Percentiles rank a stretch among this genome's conserved stretches.
Evolutionary conservation across 2,113 vertebrate species (phyloP).

Genomic region (Entosphenus tridentatus): DNA sequence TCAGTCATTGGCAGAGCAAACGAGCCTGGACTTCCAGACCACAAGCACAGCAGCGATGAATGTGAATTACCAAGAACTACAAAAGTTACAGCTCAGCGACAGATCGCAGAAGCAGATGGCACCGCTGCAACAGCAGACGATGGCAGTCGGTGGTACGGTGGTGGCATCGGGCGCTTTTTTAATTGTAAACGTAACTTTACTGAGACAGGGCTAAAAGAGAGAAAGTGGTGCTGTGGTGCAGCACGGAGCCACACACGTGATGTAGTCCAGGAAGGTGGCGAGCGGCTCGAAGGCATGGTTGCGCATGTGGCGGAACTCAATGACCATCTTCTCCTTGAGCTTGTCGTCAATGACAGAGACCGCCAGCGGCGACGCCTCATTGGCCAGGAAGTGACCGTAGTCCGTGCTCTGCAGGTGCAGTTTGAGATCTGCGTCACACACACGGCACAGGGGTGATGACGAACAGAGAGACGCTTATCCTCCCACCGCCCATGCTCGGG

Average conservation of each 20-base stretch:
- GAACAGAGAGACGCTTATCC: background rate
- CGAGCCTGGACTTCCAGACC: no score
- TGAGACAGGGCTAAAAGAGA: no score
- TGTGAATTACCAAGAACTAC: no score
- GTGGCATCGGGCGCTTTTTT: no score
- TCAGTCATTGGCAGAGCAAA: no score
- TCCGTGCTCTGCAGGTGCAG: conserved; percentile 93
- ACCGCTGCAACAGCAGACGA: no score
- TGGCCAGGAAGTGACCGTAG: conserved; percentile 86
- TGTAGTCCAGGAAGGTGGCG: conserved; percentile 87
- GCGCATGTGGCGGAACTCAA: conserved; percentile 94
- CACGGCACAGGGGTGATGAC: background rate
- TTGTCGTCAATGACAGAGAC: conserved; percentile 94
- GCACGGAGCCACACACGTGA: conserved; percentile 38
- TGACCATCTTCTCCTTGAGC: conserved; percentile 97
- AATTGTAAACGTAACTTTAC: no score
- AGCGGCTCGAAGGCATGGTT: conserved; percentile 88
- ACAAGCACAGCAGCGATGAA: no score
- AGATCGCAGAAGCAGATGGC: no score
- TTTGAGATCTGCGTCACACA: conserved; percentile 44
- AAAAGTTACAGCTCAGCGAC: no score
- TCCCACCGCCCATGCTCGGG: background rate
- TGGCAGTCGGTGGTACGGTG: no score
- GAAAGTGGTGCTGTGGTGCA: no score
- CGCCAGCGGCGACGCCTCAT: conserved; percentile 70